Evolutionary conservation across 2,113 vertebrate genomes (phyloP).

Genomic region (Acinonyx jubatus): DNA sequence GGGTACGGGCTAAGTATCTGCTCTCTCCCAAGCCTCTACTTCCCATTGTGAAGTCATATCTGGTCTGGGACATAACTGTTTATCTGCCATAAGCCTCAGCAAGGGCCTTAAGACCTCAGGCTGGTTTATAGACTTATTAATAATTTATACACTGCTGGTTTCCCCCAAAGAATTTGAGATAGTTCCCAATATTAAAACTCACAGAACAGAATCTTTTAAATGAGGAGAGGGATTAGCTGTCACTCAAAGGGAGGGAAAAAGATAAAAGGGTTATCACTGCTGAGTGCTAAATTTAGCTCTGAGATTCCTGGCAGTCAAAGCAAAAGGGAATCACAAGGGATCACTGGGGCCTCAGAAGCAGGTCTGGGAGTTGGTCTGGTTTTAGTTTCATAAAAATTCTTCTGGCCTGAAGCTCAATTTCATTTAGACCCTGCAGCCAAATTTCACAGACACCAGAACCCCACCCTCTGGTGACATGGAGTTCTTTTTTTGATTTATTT

Average conservation of each 20-base stretch:
- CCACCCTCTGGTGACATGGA: not conserved
- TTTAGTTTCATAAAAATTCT: constrained; percentile 50
- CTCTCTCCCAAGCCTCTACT: not conserved
- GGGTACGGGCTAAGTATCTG: constrained; percentile 74
- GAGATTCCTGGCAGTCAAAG: constrained; percentile 37
- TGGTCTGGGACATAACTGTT: not conserved
- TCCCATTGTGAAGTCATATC: not conserved
- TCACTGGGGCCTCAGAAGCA: not conserved
- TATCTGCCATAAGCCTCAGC: not conserved
- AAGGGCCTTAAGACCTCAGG: not conserved
- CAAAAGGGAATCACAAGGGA: constrained; percentile 4
- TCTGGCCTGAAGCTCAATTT: constrained; percentile 18
- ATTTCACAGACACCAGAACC: not conserved
- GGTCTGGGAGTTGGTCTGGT: not conserved
- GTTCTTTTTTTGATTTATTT: not conserved
- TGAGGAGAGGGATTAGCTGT: not conserved
- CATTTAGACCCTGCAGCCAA: not conserved
- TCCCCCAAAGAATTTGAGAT: constrained; percentile 2
- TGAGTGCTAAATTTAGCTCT: constrained; percentile 19
- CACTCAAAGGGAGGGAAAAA: not conserved
- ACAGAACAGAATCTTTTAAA: constrained; percentile 26
- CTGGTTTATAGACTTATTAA: not conserved
- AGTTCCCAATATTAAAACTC: not conserved
- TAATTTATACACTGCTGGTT: not conserved
- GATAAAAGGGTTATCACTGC: not conserved